A percentile compares a stretch with the other conserved stretches of the same genome.
These are phyloP conservation scores for Goniozus legneri DNA, from an alignment of 1,140 invertebrate species.

Conservation along the genomic window DNA sequence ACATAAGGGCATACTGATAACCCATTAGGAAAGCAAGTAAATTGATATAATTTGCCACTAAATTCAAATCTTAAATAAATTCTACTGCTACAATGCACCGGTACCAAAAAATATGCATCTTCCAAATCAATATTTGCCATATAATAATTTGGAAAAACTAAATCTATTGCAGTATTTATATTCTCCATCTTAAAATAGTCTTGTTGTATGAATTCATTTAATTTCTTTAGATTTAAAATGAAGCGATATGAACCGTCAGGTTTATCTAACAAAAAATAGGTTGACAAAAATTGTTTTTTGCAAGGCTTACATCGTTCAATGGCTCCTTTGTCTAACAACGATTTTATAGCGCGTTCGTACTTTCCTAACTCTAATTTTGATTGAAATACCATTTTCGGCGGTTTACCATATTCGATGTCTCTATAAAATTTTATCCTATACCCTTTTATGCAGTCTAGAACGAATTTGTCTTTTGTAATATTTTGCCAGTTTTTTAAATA, in stretches of 20 bases:
- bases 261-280: background rate
- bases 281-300: background rate
- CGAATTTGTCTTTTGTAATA: background rate
- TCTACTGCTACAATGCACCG: background rate
- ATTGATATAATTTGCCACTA: background rate
- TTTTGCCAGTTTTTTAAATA: background rate
- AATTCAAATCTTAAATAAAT: background rate
- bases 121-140: background rate
- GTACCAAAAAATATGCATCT: background rate
- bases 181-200: background rate
- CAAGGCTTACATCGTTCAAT: background rate
- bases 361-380: background rate
- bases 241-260: background rate
- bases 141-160: background rate
- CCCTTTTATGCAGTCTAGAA: background rate
- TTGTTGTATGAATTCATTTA: background rate
- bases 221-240: background rate
- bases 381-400: background rate
- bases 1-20: slow-evolving; percentile 1
- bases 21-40: background rate
- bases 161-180: background rate
- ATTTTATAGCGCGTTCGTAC: background rate
- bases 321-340: background rate
- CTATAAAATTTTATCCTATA: background rate
- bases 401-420: background rate